Evolutionary conservation across 2,888 invertebrate species (phyloP).

Genomic region (Atethmia centrago): DNA sequence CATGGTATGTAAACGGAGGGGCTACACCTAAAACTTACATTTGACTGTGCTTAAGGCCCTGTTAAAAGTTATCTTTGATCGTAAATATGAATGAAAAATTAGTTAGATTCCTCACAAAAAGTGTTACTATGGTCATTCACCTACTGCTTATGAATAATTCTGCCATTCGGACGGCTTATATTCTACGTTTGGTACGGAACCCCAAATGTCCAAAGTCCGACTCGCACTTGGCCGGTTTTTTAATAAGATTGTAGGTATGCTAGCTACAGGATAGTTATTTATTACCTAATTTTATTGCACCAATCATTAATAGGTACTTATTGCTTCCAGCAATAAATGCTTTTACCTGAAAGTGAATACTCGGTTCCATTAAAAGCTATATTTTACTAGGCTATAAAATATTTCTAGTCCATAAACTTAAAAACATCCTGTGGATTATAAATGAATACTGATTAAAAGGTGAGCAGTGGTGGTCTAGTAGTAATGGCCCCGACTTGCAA

Average conservation of each 20-base stretch:
- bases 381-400: constrained; percentile 13
- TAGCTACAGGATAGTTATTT: background rate
- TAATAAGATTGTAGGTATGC: background rate
- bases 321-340: background rate
- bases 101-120: too few relatives aligned
- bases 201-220: too few relatives aligned
- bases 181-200: too few relatives aligned
- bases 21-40: background rate
- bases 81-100: too few relatives aligned
- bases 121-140: too few relatives aligned
- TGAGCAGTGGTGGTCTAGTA: too few relatives aligned
- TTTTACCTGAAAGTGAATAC: constrained; percentile 13
- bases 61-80: too few relatives aligned
- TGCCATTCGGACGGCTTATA: too few relatives aligned
- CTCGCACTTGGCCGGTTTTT: background rate
- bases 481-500: too few relatives aligned
- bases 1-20: background rate
- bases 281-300: background rate
- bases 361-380: background rate
- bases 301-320: background rate
- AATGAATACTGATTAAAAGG: background rate
- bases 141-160: too few relatives aligned
- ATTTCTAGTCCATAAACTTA: constrained; percentile 1
- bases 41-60: background rate
- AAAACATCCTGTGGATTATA: background rate